These are phyloP conservation scores for Pseudopipra pipra DNA, from an alignment of 2,113 vertebrate genomes.

Conservation along the genomic window DNA sequence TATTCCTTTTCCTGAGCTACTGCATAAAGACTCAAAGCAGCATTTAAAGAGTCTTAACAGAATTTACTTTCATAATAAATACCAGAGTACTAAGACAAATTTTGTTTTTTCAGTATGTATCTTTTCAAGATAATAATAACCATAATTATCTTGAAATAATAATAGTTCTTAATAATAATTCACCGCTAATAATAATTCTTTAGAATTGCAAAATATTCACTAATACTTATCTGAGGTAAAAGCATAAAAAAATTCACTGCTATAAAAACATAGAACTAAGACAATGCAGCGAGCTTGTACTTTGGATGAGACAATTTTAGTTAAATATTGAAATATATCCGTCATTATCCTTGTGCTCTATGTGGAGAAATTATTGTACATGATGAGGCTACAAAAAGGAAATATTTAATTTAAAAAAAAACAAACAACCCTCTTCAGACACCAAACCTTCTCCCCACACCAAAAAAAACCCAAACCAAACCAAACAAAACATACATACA, in stretches of 20 bases:
- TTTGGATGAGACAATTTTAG: not conserved
- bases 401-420: not conserved
- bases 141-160: too few species aligned
- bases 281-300: not conserved
- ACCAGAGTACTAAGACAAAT: not conserved
- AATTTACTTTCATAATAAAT: not conserved
- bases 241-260: not conserved
- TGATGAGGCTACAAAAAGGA: not conserved
- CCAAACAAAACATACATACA: too few species aligned
- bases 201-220: not conserved
- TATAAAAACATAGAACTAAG: not conserved
- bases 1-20: not conserved
- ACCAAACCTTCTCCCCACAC: not conserved
- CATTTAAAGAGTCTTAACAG: not conserved
- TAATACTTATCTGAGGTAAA: not conserved
- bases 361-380: not conserved
- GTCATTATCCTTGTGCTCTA: not conserved
- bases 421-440: not conserved
- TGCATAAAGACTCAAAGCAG: not conserved
- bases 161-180: too few species aligned
- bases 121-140: not conserved
- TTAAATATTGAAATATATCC: not conserved
- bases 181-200: not conserved
- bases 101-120: not conserved
- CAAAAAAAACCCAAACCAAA: accelerated